These are phyloP conservation scores for Formica selysi DNA, from an alignment of 1,140 invertebrate species.

Conservation along the genomic window DNA sequence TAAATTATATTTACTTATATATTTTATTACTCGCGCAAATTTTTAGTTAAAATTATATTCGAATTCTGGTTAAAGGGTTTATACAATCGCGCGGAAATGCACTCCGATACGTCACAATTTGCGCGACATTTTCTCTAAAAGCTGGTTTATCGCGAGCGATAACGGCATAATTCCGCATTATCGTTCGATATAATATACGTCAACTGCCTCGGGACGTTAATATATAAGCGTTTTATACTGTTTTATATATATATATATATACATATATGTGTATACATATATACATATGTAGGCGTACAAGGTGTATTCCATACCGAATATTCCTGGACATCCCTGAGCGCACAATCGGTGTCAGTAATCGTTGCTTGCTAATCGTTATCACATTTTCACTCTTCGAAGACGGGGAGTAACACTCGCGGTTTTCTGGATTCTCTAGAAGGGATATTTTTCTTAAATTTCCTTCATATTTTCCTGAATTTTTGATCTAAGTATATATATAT, in stretches of 20 bases:
- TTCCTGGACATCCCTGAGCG: neutral
- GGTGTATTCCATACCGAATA: neutral
- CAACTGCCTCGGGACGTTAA: slow-evolving; percentile 32
- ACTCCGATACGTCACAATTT: neutral
- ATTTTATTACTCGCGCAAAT: slow-evolving; percentile 10
- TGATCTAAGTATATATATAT: neutral
- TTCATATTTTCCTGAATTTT: neutral
- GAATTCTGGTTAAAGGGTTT: slow-evolving; percentile 37
- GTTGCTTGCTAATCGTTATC: slow-evolving; percentile 21
- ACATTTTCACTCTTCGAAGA: neutral
- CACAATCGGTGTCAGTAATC: slow-evolving; percentile 50
- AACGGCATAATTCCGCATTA: neutral
- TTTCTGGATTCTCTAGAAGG: neutral
- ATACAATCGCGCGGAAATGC: slow-evolving; percentile 1
- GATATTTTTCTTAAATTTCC: neutral
- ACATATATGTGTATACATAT: neutral
- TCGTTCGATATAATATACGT: neutral
- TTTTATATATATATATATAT: slow-evolving; percentile 72
- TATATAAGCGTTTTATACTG: slow-evolving; percentile 66
- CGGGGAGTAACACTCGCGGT: neutral
- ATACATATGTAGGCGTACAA: neutral
- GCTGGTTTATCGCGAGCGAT: slow-evolving; percentile 15
- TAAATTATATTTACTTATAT: slow-evolving; percentile 34
- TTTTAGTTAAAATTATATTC: neutral
- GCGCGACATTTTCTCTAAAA: slow-evolving; percentile 41